A percentile compares a stretch with the other conserved stretches of the same genome.
Conservation (phyloP, 1,140 invertebrate genomes). For the Argopecten irradians region DNA sequence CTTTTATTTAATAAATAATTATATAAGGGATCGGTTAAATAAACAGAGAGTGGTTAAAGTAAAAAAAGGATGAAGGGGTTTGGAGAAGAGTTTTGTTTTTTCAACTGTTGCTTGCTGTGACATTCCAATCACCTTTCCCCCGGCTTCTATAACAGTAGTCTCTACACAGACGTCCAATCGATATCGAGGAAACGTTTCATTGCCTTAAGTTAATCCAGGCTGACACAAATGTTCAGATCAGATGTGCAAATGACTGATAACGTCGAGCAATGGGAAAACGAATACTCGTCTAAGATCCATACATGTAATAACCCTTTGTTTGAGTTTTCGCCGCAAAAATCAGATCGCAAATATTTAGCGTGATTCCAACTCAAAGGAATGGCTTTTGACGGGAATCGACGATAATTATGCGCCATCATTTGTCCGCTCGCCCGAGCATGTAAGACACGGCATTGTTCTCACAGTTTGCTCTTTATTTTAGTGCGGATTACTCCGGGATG, state of each 20-base stretch:
- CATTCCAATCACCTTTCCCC: background rate
- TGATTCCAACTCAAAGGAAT: conserved; percentile 29
- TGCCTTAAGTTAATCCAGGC: conserved; percentile 25
- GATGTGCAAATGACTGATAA: conserved; percentile 35
- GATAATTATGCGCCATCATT: conserved; percentile 33
- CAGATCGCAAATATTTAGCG: conserved; percentile 18
- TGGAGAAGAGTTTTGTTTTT: background rate
- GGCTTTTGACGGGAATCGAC: conserved; percentile 29
- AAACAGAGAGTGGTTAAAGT: background rate
- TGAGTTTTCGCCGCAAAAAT: conserved; percentile 23
- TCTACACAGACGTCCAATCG: background rate
- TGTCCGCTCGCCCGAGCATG: conserved; percentile 23
- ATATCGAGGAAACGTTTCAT: conserved; percentile 27
- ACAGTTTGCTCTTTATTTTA: conserved; percentile 18
- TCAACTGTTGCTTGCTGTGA: background rate
- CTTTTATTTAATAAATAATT: no score
- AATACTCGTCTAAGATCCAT: background rate
- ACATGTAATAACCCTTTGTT: conserved; percentile 27
- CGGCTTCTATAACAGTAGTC: background rate
- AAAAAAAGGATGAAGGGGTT: background rate
- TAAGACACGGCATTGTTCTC: conserved; percentile 19
- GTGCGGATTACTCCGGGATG: background rate
- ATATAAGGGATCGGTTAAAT: background rate
- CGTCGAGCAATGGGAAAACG: conserved; percentile 24
- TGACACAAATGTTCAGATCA: conserved; percentile 30